phyloP scores from a whole-genome alignment of 37 sponge, comb jelly and placozoan species.

The Eunapius fragilis region DNA sequence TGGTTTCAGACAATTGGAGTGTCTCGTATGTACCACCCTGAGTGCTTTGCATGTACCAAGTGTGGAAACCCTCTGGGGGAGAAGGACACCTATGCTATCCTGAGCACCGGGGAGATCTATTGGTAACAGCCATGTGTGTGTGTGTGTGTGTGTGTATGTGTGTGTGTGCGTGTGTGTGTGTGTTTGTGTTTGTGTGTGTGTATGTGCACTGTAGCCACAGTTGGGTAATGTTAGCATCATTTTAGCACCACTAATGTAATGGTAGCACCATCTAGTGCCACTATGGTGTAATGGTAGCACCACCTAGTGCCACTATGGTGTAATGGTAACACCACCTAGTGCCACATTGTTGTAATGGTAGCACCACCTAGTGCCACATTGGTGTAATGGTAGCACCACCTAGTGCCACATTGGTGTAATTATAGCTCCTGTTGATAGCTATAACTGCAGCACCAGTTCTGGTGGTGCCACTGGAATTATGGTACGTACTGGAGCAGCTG shows the following conservation, averaged over 20 bases:
- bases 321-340: slow-evolving; percentile 1
- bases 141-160: slow-evolving; percentile 4
- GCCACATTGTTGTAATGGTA: neutral
- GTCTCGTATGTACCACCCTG: slow-evolving; percentile 69
- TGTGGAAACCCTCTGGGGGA: slow-evolving; percentile 76
- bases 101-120: slow-evolving; percentile 31
- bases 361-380: no score
- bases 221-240: neutral
- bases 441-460: no score
- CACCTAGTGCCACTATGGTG: neutral
- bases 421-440: no score
- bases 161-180: no score
- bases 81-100: slow-evolving; percentile 66
- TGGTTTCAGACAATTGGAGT: slow-evolving; percentile 66
- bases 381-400: neutral
- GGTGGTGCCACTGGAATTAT: no score
- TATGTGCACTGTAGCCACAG: no score
- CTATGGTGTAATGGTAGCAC: neutral
- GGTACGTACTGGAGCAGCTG: no score
- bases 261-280: neutral
- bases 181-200: no score
- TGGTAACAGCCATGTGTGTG: slow-evolving; percentile 31
- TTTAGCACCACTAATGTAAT: neutral
- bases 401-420: no score
- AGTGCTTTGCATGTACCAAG: slow-evolving; percentile 68